Conservation (phyloP, 1,140 invertebrate species). For the Gerris buenoi region DNA sequence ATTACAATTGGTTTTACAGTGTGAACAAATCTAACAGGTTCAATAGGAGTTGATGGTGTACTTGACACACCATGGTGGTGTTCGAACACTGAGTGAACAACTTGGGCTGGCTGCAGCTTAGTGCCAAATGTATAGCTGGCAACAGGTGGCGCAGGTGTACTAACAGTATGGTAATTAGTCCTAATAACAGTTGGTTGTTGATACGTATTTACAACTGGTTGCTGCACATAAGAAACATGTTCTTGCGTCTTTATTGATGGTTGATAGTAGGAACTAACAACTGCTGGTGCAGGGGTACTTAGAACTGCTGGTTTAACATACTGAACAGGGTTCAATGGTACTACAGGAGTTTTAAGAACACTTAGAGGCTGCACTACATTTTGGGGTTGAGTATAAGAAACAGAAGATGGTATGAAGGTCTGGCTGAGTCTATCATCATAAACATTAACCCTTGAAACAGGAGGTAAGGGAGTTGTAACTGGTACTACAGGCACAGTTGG, state of each 20-base stretch:
- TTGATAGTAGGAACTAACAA: constrained; percentile 25
- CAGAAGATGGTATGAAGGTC: neutral
- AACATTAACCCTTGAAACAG: neutral
- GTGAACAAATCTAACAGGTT: neutral
- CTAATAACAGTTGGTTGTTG: too few species aligned
- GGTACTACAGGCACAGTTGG: constrained; percentile 2
- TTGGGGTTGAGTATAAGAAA: neutral
- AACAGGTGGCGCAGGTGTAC: neutral
- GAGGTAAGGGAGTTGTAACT: neutral
- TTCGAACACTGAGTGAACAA: neutral
- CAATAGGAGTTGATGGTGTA: neutral
- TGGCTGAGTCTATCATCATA: neutral
- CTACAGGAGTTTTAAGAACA: constrained; percentile 10
- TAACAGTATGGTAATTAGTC: neutral
- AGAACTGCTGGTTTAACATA: constrained; percentile 9
- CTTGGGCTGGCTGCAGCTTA: neutral
- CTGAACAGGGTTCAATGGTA: constrained; percentile 17
- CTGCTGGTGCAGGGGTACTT: constrained; percentile 24
- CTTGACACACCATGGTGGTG: neutral
- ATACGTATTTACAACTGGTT: neutral
- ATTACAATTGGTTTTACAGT: constrained; percentile 6
- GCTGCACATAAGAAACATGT: neutral
- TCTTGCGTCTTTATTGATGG: constrained; percentile 26
- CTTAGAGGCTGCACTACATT: neutral
- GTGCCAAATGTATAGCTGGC: neutral